Percentiles rank a stretch among this genome's conserved stretches.
These are phyloP conservation scores for Paracyprichromis sp. DNA, from an alignment of 2,113 vertebrate genomes.

Conservation along the genomic window DNA sequence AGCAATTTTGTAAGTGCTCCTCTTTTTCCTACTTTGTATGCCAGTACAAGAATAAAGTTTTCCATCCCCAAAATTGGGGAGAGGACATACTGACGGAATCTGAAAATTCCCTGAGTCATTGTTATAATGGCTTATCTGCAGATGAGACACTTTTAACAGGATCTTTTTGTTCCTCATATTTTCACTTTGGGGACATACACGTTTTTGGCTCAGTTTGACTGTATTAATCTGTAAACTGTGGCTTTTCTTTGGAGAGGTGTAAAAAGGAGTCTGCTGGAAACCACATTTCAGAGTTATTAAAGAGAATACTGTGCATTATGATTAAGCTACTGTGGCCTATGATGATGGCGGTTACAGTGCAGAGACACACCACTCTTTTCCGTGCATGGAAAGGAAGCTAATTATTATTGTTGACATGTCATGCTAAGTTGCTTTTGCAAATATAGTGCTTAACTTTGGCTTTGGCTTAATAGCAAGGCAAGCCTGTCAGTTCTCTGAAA, in stretches of 20 bases:
- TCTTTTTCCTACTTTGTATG: background rate
- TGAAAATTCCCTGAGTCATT: background rate
- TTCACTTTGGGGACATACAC: background rate
- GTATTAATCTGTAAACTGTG: background rate
- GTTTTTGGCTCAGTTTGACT: background rate
- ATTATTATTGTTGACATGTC: background rate
- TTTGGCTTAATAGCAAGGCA: background rate
- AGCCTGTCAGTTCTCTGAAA: background rate
- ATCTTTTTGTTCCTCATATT: background rate
- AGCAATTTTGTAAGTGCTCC: background rate
- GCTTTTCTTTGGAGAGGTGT: background rate
- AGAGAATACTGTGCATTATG: background rate
- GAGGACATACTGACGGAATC: background rate
- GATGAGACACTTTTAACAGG: background rate
- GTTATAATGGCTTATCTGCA: background rate
- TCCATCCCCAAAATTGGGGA: background rate
- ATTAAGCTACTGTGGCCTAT: background rate
- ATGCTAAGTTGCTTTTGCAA: background rate
- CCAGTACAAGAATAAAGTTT: background rate
- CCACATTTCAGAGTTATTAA: background rate
- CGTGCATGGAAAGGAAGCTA: background rate
- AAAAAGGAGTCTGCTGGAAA: background rate
- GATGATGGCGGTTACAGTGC: background rate
- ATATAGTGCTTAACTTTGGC: background rate
- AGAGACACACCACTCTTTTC: background rate